Conservation (phyloP, 2,113 vertebrate genomes). For the Podarcis cretensis region DNA sequence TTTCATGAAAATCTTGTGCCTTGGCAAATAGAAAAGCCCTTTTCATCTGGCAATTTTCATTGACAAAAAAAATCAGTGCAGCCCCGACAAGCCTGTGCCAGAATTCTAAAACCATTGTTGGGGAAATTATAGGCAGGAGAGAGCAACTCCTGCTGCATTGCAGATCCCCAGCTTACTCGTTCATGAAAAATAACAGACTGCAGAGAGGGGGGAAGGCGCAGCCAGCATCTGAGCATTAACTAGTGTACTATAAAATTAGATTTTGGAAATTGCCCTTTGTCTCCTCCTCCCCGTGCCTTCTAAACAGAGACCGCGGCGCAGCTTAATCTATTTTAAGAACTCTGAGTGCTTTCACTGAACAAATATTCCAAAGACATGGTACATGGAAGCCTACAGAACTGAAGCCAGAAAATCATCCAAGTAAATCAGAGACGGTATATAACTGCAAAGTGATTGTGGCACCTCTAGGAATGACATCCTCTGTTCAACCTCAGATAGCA, state of each 20-base stretch:
- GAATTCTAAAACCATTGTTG: conserved; percentile 30
- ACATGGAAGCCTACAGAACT: conserved; percentile 23
- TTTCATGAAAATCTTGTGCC: background rate
- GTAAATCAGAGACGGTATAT: conserved; percentile 45
- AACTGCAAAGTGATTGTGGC: background rate
- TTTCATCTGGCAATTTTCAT: background rate
- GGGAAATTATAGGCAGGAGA: conserved; percentile 47
- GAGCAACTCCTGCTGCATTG: conserved; percentile 68
- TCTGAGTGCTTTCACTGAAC: conserved; percentile 25
- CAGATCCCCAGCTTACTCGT: conserved; percentile 60
- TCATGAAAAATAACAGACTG: conserved; percentile 63
- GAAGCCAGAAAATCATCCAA: conserved; percentile 34
- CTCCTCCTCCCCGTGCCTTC: conserved; percentile 50
- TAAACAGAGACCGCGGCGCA: conserved; percentile 33
- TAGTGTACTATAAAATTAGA: conserved; percentile 61
- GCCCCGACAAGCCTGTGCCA: background rate
- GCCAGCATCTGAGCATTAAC: conserved; percentile 54
- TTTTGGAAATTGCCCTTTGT: conserved; percentile 65
- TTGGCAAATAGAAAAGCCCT: background rate
- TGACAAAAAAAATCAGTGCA: background rate
- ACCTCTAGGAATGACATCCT: conserved; percentile 12
- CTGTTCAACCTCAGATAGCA: conserved; percentile 11
- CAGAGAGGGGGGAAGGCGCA: conserved; percentile 53
- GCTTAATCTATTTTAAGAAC: conserved; percentile 57
- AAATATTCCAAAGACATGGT: conserved; percentile 43